A percentile compares a stretch with the other conserved stretches of the same genome.
These are phyloP conservation scores for Drosophila quadrilineata DNA, from an alignment of 1,140 invertebrate species.

Conservation along the genomic window DNA sequence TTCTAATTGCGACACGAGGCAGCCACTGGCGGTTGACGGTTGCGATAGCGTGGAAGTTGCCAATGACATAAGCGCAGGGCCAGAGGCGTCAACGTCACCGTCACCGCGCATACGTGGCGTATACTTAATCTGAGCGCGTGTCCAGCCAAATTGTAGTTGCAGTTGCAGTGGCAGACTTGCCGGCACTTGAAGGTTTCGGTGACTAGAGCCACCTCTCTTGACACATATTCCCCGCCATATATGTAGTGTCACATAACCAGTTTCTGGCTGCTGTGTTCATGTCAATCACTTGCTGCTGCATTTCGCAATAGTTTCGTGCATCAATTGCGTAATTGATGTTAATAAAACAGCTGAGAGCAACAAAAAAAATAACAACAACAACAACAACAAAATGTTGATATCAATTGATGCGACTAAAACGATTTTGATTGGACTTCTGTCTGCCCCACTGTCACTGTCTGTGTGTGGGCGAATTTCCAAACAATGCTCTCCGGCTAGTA, in stretches of 20 bases:
- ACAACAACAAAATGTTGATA: slow-evolving; percentile 28
- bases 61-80: slow-evolving; percentile 10
- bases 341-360: slow-evolving; percentile 26
- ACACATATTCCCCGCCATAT: slow-evolving; percentile 38
- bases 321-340: slow-evolving; percentile 27
- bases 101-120: slow-evolving; percentile 38
- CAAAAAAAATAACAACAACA: no score
- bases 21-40: slow-evolving; percentile 31
- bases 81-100: not conserved
- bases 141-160: slow-evolving; percentile 28
- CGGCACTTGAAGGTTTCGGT: slow-evolving; percentile 36
- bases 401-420: slow-evolving; percentile 39
- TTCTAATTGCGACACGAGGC: slow-evolving; percentile 65
- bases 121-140: slow-evolving; percentile 55
- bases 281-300: slow-evolving; percentile 48
- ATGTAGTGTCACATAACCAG: slow-evolving; percentile 52
- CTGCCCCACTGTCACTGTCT: not conserved
- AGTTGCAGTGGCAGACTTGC: slow-evolving; percentile 30
- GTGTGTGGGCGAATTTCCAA: slow-evolving; percentile 21
- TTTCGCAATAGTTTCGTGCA: slow-evolving; percentile 36
- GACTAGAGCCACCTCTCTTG: slow-evolving; percentile 41
- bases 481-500: no score
- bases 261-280: slow-evolving; percentile 32
- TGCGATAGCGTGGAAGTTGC: not conserved
- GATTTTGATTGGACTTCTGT: slow-evolving; percentile 25